Percentiles rank a stretch among this genome's conserved stretches.
Conservation (phyloP, 53 echinoderm and acorn worm genomes). For the Echinarachnius parma region DNA sequence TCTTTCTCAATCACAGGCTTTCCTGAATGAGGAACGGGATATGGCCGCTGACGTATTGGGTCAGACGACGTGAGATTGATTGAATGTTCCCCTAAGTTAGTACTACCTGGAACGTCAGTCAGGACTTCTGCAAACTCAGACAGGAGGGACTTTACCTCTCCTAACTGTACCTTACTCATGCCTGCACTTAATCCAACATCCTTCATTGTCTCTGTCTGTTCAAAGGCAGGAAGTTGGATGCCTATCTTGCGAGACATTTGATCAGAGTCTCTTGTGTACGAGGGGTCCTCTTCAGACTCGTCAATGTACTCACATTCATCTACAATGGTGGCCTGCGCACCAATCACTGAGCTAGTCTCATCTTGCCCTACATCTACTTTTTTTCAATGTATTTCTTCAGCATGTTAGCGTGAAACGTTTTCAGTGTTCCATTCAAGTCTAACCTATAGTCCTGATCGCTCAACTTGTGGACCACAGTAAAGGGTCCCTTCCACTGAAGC, state of each 20-base stretch:
- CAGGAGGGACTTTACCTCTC: conserved; percentile 5
- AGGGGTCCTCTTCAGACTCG: too few species aligned
- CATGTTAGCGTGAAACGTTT: conserved; percentile 63
- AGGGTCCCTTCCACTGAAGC: conserved; percentile 63
- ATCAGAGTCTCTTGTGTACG: too few species aligned
- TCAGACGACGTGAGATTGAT: conserved; percentile 48
- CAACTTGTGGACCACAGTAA: conserved; percentile 25
- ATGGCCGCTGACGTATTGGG: conserved; percentile 33
- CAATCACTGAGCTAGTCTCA: neutral
- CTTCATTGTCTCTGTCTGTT: conserved; percentile 17
- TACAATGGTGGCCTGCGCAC: too few species aligned
- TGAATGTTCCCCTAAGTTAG: conserved; percentile 38
- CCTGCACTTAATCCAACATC: conserved; percentile 35
- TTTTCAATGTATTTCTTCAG: conserved; percentile 44
- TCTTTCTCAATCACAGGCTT: conserved; percentile 43
- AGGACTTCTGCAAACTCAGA: conserved; percentile 42
- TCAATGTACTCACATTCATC: too few species aligned
- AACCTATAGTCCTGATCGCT: conserved; percentile 46
- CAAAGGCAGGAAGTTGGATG: conserved; percentile 23
- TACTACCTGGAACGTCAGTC: conserved; percentile 60
- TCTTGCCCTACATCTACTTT: conserved; percentile 13
- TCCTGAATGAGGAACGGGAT: conserved; percentile 52
- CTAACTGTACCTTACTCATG: neutral
- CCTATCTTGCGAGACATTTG: neutral
- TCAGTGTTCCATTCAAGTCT: conserved; percentile 32